Percentiles rank a stretch among this genome's conserved stretches.
Conservation (phyloP, 2,797 vertebrate genomes). For the Crenuchus spilurus region DNA sequence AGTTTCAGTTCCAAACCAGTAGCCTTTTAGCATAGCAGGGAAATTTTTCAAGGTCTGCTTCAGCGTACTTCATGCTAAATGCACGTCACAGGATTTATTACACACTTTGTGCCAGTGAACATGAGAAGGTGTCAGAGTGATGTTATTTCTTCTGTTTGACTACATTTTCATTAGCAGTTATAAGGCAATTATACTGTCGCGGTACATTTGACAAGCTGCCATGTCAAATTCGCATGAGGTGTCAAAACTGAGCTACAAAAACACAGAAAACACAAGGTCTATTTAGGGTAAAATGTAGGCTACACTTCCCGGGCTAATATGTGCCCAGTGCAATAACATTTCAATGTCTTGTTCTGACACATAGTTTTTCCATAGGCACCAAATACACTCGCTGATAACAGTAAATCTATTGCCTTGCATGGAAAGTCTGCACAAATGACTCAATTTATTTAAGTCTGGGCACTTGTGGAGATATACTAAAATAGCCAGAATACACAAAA, state of each 20-base stretch:
- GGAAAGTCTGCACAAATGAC: neutral
- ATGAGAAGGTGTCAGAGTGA: slow-evolving; percentile 53
- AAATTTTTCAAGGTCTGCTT: slow-evolving; percentile 9
- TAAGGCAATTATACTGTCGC: slow-evolving; percentile 65
- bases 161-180: slow-evolving; percentile 58
- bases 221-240: slow-evolving; percentile 42
- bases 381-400: slow-evolving; percentile 28
- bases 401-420: slow-evolving; percentile 18
- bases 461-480: slow-evolving; percentile 71
- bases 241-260: slow-evolving; percentile 54
- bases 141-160: slow-evolving; percentile 56
- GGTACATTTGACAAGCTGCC: slow-evolving; percentile 62
- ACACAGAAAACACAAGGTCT: slow-evolving; percentile 51
- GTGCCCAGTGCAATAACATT: slow-evolving; percentile 49
- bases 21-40: neutral
- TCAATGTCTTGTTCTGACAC: slow-evolving; percentile 30
- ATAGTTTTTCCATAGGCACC: slow-evolving; percentile 17
- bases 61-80: neutral
- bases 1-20: neutral
- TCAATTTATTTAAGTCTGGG: too few relatives aligned
- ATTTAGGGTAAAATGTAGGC: slow-evolving; percentile 39
- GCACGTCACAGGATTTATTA: slow-evolving; percentile 19
- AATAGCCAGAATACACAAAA: slow-evolving; percentile 74
- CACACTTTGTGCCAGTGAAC: slow-evolving; percentile 42
- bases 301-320: slow-evolving; percentile 32